Evolutionary conservation across 2,797 vertebrate species (phyloP).

Genomic region (Hydrophis major): DNA sequence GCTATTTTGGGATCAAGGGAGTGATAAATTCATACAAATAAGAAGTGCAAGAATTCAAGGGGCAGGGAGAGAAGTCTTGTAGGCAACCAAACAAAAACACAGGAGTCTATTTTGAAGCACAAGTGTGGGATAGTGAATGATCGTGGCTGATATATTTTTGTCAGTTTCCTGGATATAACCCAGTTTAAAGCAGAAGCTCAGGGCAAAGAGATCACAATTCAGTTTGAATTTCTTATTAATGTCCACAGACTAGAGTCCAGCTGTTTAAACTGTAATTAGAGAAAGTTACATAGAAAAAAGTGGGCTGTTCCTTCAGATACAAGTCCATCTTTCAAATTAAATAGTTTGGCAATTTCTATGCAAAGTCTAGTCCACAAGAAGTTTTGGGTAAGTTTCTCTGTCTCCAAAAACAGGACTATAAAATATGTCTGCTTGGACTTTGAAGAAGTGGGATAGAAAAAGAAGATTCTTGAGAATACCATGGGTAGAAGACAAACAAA

Average conservation of each 20-base stretch:
- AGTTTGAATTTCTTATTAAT: slow-evolving; percentile 19
- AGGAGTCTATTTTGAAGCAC: slow-evolving; percentile 46
- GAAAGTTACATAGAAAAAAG: not conserved
- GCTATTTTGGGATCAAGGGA: slow-evolving; percentile 41
- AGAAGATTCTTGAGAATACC: not conserved
- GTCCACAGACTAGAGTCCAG: not conserved
- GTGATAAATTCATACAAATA: slow-evolving; percentile 45
- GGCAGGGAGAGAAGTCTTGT: slow-evolving; percentile 33
- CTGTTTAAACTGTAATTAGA: not conserved
- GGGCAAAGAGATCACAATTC: not conserved
- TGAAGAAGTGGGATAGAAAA: not conserved
- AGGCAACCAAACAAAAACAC: slow-evolving; percentile 46
- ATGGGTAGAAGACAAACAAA: not conserved
- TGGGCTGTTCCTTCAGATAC: not conserved
- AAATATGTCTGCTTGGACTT: not conserved
- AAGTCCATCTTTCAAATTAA: not conserved
- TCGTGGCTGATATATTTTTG: slow-evolving; percentile 30
- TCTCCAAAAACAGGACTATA: not conserved
- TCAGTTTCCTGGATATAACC: slow-evolving; percentile 41
- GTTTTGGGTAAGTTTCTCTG: not conserved
- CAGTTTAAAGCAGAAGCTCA: slow-evolving; percentile 34
- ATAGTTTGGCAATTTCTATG: not conserved
- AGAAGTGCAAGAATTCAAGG: slow-evolving; percentile 47
- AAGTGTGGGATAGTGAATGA: slow-evolving; percentile 47
- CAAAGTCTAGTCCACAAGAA: not conserved